Percentiles rank a stretch among this genome's conserved stretches.
Evolutionary conservation across 2,113 vertebrate species (phyloP).

Genomic region (Myocastor coypus): DNA sequence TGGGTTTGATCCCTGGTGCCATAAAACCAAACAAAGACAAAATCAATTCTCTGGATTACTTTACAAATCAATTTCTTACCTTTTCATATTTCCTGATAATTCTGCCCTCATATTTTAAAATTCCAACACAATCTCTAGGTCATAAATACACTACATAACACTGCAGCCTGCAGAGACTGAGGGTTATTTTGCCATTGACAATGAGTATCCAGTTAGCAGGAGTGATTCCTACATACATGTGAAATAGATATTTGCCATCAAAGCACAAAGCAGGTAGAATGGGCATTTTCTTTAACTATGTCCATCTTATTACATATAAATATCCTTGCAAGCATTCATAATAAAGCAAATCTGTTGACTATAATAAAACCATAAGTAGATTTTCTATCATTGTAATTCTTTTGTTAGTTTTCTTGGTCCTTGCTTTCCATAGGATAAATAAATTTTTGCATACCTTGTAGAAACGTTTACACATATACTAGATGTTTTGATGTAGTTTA

Average conservation of each 20-base stretch:
- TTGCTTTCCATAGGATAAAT: neutral
- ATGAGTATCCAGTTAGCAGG: neutral
- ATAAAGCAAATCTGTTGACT: neutral
- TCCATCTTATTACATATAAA: neutral
- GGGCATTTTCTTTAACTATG: neutral
- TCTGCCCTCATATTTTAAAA: slow-evolving; percentile 73
- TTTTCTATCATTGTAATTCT: neutral
- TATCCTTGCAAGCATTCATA: neutral
- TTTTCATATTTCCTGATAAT: slow-evolving; percentile 55
- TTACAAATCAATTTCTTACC: slow-evolving; percentile 42
- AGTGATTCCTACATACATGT: neutral
- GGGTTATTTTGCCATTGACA: slow-evolving; percentile 14
- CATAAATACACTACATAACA: neutral
- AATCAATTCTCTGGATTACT: neutral
- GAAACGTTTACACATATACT: neutral
- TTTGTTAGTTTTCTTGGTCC: neutral
- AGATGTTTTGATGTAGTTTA: neutral
- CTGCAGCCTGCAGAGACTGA: too few relatives aligned
- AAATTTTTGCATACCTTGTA: neutral
- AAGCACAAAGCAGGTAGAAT: neutral
- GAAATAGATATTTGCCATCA: neutral
- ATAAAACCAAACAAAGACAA: neutral
- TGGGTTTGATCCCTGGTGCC: neutral
- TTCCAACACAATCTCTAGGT: slow-evolving; percentile 22
- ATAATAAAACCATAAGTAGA: neutral